These are phyloP conservation scores for Halocaridina rubra DNA, from an alignment of 2,888 invertebrate genomes.

Conservation along the genomic window DNA sequence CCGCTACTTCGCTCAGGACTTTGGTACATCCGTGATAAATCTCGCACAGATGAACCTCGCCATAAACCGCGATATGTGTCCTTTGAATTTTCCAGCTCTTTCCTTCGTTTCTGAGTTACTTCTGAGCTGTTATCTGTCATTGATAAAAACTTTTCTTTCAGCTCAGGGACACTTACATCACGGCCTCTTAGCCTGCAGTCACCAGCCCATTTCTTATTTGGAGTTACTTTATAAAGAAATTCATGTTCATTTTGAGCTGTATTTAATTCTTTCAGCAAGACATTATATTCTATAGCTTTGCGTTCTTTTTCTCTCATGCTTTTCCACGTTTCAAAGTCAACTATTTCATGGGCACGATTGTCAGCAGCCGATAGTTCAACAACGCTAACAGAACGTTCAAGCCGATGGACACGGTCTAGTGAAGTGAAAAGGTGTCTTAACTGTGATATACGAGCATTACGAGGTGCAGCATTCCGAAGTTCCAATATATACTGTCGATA, in stretches of 20 bases:
- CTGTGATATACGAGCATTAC: conserved; percentile 55
- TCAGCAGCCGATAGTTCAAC: conserved; percentile 51
- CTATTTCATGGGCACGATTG: conserved; percentile 38
- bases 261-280: conserved; percentile 57
- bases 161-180: conserved; percentile 46
- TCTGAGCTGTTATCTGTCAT: conserved; percentile 32
- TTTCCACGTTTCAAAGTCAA: conserved; percentile 62
- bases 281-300: conserved; percentile 61
- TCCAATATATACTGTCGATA: conserved; percentile 61
- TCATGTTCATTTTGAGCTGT: conserved; percentile 57
- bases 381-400: conserved; percentile 57
- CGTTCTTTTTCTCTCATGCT: conserved; percentile 56
- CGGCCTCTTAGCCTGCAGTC: conserved; percentile 58
- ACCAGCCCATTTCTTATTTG: conserved; percentile 60
- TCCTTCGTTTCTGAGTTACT: conserved; percentile 23
- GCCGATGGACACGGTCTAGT: conserved; percentile 56
- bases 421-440: conserved; percentile 56
- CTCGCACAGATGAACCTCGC: conserved; percentile 60
- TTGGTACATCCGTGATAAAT: conserved; percentile 39
- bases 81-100: conserved; percentile 45
- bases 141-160: conserved; percentile 41
- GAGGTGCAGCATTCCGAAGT: conserved; percentile 54
- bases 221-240: conserved; percentile 60
- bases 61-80: conserved; percentile 60
- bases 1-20: conserved; percentile 46